Conservation (phyloP, 92 coral and sea anemone species). For the Zoanthus gigantus region DNA sequence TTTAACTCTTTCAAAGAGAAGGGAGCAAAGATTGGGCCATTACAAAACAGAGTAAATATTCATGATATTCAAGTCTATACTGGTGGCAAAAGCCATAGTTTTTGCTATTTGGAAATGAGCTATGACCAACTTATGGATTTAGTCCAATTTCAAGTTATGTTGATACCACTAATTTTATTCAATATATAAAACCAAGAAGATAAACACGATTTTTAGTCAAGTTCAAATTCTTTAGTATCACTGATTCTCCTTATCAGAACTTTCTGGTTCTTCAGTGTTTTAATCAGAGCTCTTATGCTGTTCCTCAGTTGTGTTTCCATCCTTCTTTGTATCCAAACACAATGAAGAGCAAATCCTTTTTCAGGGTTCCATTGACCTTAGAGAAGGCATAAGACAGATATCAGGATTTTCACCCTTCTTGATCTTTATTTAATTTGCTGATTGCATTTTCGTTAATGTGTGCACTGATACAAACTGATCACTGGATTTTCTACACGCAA, state of each 20-base stretch:
- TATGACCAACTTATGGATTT: background rate
- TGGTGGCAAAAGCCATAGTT: background rate
- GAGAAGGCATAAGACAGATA: background rate
- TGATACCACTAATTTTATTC: background rate
- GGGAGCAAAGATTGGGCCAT: background rate
- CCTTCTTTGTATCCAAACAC: background rate
- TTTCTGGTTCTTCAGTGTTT: background rate
- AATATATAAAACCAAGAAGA: background rate
- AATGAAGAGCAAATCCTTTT: constrained; percentile 2
- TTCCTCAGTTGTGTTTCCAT: too few relatives aligned
- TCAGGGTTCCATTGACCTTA: background rate
- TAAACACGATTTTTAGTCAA: background rate
- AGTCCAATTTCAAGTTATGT: background rate
- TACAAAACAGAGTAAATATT: too few relatives aligned
- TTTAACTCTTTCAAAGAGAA: too few relatives aligned
- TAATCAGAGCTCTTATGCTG: background rate
- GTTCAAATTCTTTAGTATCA: background rate
- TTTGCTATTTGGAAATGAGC: background rate
- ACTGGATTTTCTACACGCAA: constrained; percentile 36
- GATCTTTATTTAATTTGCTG: constrained; percentile 1
- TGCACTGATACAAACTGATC: constrained; percentile 1
- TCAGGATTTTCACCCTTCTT: constrained; percentile 35
- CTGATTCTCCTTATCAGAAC: background rate
- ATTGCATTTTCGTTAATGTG: constrained; percentile 12
- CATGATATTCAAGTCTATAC: too few relatives aligned